A percentile compares a stretch with the other conserved stretches of the same genome.
Conservation (phyloP, 2,888 invertebrate species). For the Gari tellinella region DNA sequence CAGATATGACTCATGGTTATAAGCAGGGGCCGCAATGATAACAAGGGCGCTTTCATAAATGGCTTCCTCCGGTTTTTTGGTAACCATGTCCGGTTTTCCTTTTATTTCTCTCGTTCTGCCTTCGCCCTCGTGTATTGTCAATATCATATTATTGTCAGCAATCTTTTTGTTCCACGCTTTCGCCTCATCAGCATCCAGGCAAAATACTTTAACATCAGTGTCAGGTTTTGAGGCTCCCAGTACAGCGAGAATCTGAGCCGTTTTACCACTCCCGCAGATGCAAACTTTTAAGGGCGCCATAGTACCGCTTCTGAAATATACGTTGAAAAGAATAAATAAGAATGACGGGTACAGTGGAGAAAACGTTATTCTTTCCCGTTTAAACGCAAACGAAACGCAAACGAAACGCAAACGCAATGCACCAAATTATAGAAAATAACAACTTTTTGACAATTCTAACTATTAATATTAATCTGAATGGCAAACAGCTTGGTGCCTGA, state of each 20-base stretch:
- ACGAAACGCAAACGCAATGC: too few species aligned
- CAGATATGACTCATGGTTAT: conserved; percentile 73
- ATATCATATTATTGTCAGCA: conserved; percentile 49
- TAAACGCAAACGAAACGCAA: too few species aligned
- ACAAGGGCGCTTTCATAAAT: conserved; percentile 70
- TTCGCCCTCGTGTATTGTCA: conserved; percentile 50
- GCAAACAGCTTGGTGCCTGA: too few species aligned
- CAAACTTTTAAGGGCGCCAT: conserved; percentile 52
- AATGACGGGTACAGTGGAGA: too few species aligned
- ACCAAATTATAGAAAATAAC: too few species aligned
- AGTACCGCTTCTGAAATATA: too few species aligned
- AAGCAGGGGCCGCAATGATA: conserved; percentile 73
- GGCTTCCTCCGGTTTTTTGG: conserved; percentile 66
- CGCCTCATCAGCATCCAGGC: conserved; percentile 73
- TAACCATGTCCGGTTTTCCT: conserved; percentile 62
- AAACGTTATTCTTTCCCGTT: too few species aligned
- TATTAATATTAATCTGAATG: too few species aligned
- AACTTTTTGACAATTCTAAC: too few species aligned
- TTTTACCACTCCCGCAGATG: conserved; percentile 76
- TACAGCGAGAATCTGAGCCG: conserved; percentile 75
- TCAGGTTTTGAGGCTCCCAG: conserved; percentile 67
- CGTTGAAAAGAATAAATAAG: too few species aligned
- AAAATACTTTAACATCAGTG: conserved; percentile 69
- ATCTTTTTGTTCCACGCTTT: conserved; percentile 66
- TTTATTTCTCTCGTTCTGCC: conserved; percentile 53